A percentile compares a stretch with the other conserved stretches of the same genome.
Conservation (phyloP, 2,888 invertebrate genomes). For the Pollenia amentaria region DNA sequence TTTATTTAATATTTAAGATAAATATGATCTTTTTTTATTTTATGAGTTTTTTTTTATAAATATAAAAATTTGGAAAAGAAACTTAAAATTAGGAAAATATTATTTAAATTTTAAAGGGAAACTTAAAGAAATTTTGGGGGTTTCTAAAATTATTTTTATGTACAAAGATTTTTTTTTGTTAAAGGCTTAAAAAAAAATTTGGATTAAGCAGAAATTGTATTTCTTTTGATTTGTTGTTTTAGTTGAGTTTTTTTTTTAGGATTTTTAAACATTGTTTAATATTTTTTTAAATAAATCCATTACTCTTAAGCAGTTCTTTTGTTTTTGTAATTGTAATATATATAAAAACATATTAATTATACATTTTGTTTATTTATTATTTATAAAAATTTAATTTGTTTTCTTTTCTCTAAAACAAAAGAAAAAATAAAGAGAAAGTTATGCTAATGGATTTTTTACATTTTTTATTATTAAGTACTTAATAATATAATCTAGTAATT, state of each 20-base stretch:
- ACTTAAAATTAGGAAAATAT: slow-evolving; percentile 4
- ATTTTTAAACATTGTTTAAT: background rate
- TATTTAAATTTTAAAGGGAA: slow-evolving; percentile 1
- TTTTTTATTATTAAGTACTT: slow-evolving; percentile 46
- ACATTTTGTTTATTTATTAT: background rate
- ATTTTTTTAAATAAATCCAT: slow-evolving; percentile 5
- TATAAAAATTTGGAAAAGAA: background rate
- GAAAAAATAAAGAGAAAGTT: background rate
- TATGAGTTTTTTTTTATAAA: background rate
- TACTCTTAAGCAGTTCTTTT: slow-evolving; percentile 59
- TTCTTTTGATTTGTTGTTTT: slow-evolving; percentile 59
- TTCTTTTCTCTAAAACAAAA: slow-evolving; percentile 9
- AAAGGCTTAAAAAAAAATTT: slow-evolving; percentile 30
- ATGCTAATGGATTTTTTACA: background rate
- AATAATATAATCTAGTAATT: slow-evolving; percentile 36
- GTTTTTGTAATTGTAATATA: slow-evolving; percentile 18
- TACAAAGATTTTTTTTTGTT: slow-evolving; percentile 16
- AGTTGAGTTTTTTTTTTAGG: slow-evolving; percentile 11
- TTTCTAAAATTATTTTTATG: slow-evolving; percentile 9
- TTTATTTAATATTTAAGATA: slow-evolving; percentile 30
- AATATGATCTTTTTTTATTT: slow-evolving; percentile 1
- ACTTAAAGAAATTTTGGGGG: background rate
- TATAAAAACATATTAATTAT: slow-evolving; percentile 40
- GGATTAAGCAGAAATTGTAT: slow-evolving; percentile 63
- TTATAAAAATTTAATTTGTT: background rate